Evolutionary conservation across 37 sponge, comb jelly and placozoan genomes (phyloP).

Genomic region (Mnemiopsis leidyi): DNA sequence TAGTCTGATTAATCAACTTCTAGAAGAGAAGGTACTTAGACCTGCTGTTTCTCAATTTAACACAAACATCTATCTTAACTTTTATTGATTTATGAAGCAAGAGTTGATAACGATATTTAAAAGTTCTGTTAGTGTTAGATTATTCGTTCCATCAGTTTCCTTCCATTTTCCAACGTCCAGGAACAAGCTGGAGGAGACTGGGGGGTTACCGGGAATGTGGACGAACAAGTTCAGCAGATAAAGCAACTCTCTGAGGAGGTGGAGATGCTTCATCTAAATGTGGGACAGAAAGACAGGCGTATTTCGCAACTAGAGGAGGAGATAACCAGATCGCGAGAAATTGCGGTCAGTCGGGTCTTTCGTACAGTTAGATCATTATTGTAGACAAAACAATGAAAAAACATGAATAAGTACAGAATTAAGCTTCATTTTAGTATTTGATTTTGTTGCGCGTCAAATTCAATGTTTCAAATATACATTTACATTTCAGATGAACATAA

Average conservation of each 20-base stretch:
- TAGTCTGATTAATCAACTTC: conserved; percentile 20
- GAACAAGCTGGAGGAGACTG: neutral
- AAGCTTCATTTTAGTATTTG: no score
- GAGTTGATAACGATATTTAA: no score
- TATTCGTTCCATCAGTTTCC: no score
- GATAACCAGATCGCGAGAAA: conserved; percentile 47
- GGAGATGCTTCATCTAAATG: neutral
- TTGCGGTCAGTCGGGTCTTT: neutral
- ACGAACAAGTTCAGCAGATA: neutral
- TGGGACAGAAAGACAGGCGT: conserved; percentile 14
- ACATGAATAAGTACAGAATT: no score
- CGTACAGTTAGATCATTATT: neutral
- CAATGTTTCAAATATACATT: no score
- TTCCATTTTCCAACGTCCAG: no score
- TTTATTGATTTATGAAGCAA: no score
- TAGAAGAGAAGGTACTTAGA: conserved; percentile 17
- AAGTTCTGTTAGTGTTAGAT: no score
- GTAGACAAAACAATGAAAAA: no score
- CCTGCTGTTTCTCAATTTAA: no score
- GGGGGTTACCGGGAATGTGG: neutral
- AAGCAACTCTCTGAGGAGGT: conserved; percentile 1
- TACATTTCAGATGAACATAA: conserved; percentile 35
- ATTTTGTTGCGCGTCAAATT: no score
- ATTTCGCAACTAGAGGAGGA: conserved; percentile 53
- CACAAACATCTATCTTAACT: no score